These are phyloP conservation scores for Ploceus nigricollis DNA, from an alignment of 2,113 vertebrate genomes.

Conservation along the genomic window DNA sequence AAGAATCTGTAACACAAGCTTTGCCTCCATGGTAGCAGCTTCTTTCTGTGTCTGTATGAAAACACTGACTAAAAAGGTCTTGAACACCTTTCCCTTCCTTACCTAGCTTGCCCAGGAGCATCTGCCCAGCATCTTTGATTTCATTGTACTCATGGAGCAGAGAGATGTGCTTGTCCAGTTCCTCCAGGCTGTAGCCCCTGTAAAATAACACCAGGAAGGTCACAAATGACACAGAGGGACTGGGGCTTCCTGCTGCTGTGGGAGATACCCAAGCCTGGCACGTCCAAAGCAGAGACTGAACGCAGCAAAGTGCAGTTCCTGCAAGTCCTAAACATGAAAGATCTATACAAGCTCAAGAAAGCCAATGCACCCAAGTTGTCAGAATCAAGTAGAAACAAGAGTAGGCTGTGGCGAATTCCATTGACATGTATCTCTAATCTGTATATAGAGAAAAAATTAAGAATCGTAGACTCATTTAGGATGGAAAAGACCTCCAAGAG, in stretches of 20 bases:
- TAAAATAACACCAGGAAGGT: background rate
- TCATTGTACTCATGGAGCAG: conserved; percentile 94
- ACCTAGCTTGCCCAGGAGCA: conserved; percentile 90
- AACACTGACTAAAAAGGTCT: background rate
- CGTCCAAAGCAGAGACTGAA: background rate
- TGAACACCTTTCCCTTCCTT: conserved; percentile 30
- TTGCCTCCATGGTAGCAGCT: background rate
- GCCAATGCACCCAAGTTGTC: background rate
- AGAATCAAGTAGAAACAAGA: background rate
- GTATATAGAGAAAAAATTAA: background rate
- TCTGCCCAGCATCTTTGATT: conserved; percentile 91
- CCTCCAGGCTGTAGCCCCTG: conserved; percentile 84
- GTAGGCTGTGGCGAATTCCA: background rate
- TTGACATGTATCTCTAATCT: background rate
- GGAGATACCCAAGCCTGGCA: background rate
- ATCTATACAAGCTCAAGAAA: background rate
- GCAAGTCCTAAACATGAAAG: background rate
- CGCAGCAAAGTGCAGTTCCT: background rate
- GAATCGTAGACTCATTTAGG: background rate
- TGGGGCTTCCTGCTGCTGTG: background rate
- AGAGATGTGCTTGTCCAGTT: conserved; percentile 86
- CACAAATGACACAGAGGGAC: background rate
- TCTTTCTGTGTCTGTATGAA: background rate
- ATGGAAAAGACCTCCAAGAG: background rate
- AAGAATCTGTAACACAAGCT: background rate